phyloP scores from a whole-genome alignment of 2,113 vertebrate species.

The Neolamprologus brichardi region DNA sequence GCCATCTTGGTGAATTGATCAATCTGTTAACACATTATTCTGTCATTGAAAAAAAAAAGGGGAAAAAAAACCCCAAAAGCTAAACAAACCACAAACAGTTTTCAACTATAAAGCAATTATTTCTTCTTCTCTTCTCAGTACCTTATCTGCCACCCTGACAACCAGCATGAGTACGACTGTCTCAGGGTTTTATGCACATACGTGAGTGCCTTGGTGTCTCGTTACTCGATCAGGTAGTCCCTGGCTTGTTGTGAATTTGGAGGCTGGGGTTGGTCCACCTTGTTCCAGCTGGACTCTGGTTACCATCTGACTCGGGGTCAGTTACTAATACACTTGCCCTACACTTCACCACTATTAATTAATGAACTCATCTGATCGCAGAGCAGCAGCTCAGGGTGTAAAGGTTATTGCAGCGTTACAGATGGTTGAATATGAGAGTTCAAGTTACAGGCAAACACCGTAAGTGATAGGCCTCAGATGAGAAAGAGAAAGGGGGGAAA shows the following conservation, averaged over 20 bases:
- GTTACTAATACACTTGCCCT: constrained; percentile 30
- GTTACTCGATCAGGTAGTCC: constrained; percentile 62
- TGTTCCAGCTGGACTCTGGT: constrained; percentile 34
- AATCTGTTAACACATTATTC: background rate
- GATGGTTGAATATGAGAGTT: constrained; percentile 55
- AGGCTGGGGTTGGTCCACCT: background rate
- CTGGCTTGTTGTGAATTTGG: constrained; percentile 26
- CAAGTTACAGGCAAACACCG: constrained; percentile 53
- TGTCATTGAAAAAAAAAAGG: background rate
- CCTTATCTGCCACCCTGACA: background rate
- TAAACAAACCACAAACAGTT: background rate
- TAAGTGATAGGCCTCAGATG: constrained; percentile 59
- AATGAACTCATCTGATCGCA: constrained; percentile 50
- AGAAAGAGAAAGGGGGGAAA: constrained; percentile 47
- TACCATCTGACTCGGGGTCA: constrained; percentile 56
- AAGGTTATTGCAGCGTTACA: constrained; percentile 26
- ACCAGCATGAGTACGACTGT: background rate
- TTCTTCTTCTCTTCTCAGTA: background rate
- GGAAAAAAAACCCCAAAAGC: accelerated
- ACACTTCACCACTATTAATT: constrained; percentile 25
- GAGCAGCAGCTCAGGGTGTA: constrained; percentile 24
- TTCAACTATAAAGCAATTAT: background rate
- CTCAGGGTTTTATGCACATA: background rate
- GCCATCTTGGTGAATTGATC: background rate
- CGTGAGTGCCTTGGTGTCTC: constrained; percentile 48